Conservation (phyloP, 2,113 vertebrate species). For the Eonycteris spelaea region DNA sequence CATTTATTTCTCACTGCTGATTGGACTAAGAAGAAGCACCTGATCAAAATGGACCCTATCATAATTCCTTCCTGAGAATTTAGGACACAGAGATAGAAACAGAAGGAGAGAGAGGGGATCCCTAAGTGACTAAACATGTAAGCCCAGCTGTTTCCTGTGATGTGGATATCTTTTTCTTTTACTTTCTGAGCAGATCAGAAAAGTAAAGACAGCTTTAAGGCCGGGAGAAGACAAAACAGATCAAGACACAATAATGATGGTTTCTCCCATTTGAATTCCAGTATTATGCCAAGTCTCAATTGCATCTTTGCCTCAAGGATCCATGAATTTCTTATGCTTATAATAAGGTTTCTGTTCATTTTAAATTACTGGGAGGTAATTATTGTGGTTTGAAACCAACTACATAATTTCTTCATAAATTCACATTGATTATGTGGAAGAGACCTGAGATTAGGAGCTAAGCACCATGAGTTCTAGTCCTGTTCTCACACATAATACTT, state of each 20-base stretch:
- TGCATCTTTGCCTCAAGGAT: not conserved
- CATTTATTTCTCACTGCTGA: not conserved
- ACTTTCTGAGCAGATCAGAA: not conserved
- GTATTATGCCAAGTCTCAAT: not conserved
- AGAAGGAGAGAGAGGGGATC: not conserved
- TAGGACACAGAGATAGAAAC: not conserved
- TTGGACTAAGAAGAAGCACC: not conserved
- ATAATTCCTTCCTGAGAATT: not conserved
- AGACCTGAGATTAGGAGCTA: not conserved
- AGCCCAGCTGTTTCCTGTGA: not conserved
- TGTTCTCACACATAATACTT: accelerated
- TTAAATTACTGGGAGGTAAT: not conserved
- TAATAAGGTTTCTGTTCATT: not conserved
- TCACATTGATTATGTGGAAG: not conserved
- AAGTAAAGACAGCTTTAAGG: not conserved
- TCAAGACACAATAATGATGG: not conserved
- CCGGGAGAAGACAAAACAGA: not conserved
- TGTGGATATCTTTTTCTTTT: not conserved
- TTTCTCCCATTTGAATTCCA: not conserved
- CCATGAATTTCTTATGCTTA: not conserved
- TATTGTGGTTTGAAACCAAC: not conserved
- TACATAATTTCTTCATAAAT: not conserved
- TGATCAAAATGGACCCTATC: not conserved
- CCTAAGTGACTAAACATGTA: not conserved
- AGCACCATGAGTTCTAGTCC: accelerated